Base-by-base conservation (phyloP, 2,888 invertebrate species). In the Panzeria rudis region DNA sequence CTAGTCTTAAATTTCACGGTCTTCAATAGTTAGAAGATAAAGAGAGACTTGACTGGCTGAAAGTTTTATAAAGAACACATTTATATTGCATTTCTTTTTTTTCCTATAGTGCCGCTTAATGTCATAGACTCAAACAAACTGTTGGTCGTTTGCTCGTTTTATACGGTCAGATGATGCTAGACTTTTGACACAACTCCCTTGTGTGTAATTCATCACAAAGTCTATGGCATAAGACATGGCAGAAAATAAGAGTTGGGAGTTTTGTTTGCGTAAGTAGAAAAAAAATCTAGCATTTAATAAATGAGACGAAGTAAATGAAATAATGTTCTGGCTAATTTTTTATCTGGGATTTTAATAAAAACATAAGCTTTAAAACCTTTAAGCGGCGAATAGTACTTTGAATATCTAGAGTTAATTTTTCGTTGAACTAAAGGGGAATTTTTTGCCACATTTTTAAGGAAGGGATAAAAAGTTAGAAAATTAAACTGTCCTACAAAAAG, bases 1-100 rank as follows among this genome's bases (percentile, higher is more conserved):
- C 82, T 78, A 61, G 71, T 82, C 82, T 78, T 79, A 71, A 85
- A 82, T 85, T 85, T 82, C 82, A 85, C 82, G 85, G 82, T 71
- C 78, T 64, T 79, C 85, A 85, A 85, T 85, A 71, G 64, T 82
- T 85, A 23, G 62, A 79, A 50, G 69, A 79, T 68, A 79, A 75
- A 59, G 78, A 78, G 69, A 52, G 56, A 61, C 73, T 75, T 52
- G 78, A 69, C 32, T 73, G 54, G 20, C 64, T 61, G 17, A 84
- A 71, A 61, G 59, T 84, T 62, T 56, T 61, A 4, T 20, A 17
- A 69, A 41, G 23, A 54, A 54, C 38, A 54, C 29, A 69, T 62
- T 38, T 20, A 38, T 69, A 56, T 54, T 41, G 41, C 35, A 38
- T 41, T 17, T 56, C 23, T 59, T 47, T 20, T 54, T 29, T 29